Base-by-base conservation (phyloP, 1,140 invertebrate species). In the Papilio glaucus region DNA sequence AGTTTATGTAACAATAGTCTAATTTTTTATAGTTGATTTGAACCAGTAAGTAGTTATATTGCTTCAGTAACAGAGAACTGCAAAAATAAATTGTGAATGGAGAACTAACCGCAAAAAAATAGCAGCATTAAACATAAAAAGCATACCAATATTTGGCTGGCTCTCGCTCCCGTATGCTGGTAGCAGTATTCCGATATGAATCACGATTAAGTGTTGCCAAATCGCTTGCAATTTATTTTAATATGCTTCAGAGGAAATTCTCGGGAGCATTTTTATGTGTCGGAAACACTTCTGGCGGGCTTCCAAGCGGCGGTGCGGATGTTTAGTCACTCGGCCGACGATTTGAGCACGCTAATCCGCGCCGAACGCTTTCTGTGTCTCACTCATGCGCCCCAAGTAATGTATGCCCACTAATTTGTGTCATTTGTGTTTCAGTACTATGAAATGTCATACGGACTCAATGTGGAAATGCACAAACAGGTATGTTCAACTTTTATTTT, bases 391-490 rank as follows among this genome's bases (percentile, higher is more conserved):
- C 63, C 80, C 74, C 76, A 80, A 80, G 65, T 74, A 78, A 77
- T 77, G 76, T 85, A 79, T 88, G 85, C 83, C 75, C 62, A 76
- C 82, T 88, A 90, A 89, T 85, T 65, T 78, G 73, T 85, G 68
- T 73, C 71, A 72, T 93, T 92, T 95, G 84, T 95, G 92, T 98
- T 97, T 83, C 96, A 99, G 98, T 99, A 99, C 94, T 99, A 99
- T 95, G 99, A 99, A 95, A 99, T 99, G 98, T 99, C 98, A 33
- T 99, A 99, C 94, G 98, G 98, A 79, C 95, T 99, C 89, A 99
- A 99, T 94, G 98, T 99, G 84, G 99, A 99, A 95, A 99, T 99
- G 98, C 98, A 99, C 94, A 99, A 99, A 96, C 99, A 99, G 97
- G 98, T 98, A 95, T 96, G 95, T 90, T 74, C 63, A 37, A 72